These are phyloP conservation scores for Tenebrosternarchus preto DNA, from an alignment of 2,113 vertebrate species.

Conservation along the genomic window DNA sequence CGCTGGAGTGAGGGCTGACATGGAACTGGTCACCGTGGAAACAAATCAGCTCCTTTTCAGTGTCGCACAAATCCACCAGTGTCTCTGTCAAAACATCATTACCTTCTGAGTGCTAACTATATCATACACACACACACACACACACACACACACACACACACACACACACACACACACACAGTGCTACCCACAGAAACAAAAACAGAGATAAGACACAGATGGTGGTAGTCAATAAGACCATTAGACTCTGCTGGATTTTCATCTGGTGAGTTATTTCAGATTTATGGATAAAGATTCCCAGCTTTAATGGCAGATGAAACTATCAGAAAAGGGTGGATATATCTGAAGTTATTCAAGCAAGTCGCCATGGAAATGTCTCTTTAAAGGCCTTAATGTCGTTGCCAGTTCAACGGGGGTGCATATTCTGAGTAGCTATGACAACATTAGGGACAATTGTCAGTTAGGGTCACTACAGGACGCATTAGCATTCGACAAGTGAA, in stretches of 20 bases:
- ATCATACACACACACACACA: not conserved
- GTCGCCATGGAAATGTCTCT: conserved; percentile 38
- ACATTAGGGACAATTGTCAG: conserved; percentile 48
- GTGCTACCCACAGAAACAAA: too few species aligned
- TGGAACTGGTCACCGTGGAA: not conserved
- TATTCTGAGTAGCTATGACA: conserved; percentile 23
- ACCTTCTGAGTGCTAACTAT: conserved; percentile 2
- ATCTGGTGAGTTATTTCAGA: conserved; percentile 43
- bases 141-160: not conserved
- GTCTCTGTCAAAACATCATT: conserved; percentile 8
- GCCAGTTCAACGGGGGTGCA: conserved; percentile 11
- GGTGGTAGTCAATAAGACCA: conserved; percentile 36
- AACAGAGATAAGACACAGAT: conserved; percentile 26
- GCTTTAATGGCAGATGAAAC: conserved; percentile 50
- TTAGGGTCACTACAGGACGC: conserved; percentile 31
- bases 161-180: too few species aligned
- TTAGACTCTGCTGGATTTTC: conserved; percentile 32
- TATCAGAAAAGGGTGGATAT: conserved; percentile 27
- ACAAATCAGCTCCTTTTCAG: conserved; percentile 23
- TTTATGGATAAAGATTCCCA: conserved; percentile 47
- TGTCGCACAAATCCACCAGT: not conserved
- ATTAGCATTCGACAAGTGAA: conserved; percentile 38
- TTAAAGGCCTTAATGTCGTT: conserved; percentile 29
- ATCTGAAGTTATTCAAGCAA: conserved; percentile 47
- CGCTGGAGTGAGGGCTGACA: conserved; percentile 14